Evolutionary conservation across 1,140 invertebrate genomes (phyloP).

Genomic region (Agrilus planipennis): DNA sequence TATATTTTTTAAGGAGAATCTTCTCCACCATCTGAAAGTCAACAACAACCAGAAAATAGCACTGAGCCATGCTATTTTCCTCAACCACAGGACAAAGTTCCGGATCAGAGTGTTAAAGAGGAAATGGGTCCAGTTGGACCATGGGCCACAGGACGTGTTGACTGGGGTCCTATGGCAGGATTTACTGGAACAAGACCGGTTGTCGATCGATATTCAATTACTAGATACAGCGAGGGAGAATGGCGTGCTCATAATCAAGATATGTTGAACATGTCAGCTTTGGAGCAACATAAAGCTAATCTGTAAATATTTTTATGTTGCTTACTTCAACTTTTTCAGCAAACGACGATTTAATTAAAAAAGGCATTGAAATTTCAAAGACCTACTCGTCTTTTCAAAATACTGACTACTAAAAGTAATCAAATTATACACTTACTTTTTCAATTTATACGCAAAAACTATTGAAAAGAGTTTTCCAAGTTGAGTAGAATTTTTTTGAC

Average conservation of each 20-base stretch:
- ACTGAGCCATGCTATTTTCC: conserved; percentile 38
- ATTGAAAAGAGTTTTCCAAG: too few species aligned
- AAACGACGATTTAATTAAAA: too few species aligned
- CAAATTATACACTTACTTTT: too few species aligned
- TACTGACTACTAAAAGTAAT: too few species aligned
- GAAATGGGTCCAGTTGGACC: conserved; percentile 45
- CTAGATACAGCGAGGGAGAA: conserved; percentile 52
- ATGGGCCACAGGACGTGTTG: conserved; percentile 54
- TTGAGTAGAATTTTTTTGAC: too few species aligned
- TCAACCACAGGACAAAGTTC: conserved; percentile 39
- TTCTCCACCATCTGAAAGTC: conserved; percentile 34
- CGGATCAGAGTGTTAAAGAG: conserved; percentile 15
- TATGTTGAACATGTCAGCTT: conserved; percentile 39
- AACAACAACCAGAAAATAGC: conserved; percentile 52
- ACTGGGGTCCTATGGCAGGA: conserved; percentile 52
- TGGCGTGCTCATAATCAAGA: conserved; percentile 53
- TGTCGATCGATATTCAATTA: conserved; percentile 61
- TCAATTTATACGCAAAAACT: too few species aligned
- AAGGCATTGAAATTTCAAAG: too few species aligned
- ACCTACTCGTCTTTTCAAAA: too few species aligned
- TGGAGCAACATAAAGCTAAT: conserved; percentile 28
- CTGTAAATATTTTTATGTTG: too few species aligned
- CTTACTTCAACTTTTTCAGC: too few species aligned
- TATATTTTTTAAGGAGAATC: conserved; percentile 4
- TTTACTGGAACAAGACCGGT: conserved; percentile 57